Conservation (phyloP, 1,140 invertebrate genomes). For the Metopolophium dirhodum region DNA sequence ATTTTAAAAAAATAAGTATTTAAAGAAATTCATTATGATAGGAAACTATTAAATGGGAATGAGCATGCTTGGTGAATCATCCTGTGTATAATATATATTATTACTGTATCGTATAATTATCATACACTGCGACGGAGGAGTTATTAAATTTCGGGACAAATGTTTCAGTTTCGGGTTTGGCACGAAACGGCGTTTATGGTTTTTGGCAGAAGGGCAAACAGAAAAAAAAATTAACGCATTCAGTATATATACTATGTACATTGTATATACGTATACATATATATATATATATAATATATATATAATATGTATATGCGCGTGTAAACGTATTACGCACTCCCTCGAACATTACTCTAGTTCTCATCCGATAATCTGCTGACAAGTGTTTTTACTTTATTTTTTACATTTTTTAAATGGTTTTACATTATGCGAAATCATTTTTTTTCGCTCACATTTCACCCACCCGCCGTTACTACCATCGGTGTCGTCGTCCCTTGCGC, state of each 20-base stretch:
- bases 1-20: too few species aligned
- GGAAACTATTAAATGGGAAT: too few species aligned
- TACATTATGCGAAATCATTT: slow-evolving; percentile 19
- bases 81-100: neutral
- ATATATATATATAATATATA: neutral
- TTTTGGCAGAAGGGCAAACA: slow-evolving; percentile 20
- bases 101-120: neutral
- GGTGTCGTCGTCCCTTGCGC: neutral
- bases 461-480: neutral
- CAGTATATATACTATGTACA: too few species aligned
- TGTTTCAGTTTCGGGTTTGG: slow-evolving; percentile 23
- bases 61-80: too few species aligned
- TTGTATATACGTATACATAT: neutral
- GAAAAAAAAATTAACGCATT: neutral
- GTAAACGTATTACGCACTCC: neutral
- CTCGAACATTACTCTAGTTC: slow-evolving; percentile 9
- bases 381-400: slow-evolving; percentile 47
- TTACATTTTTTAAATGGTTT: slow-evolving; percentile 25
- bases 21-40: too few species aligned
- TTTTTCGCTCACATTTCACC: neutral
- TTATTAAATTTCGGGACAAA: slow-evolving; percentile 37
- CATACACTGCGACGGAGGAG: neutral
- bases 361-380: slow-evolving; percentile 54
- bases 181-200: neutral
- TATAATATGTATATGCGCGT: neutral